A percentile compares a stretch with the other conserved stretches of the same genome.
Conservation (phyloP, 2,113 vertebrate genomes). For the Anser brachyrhynchus region DNA sequence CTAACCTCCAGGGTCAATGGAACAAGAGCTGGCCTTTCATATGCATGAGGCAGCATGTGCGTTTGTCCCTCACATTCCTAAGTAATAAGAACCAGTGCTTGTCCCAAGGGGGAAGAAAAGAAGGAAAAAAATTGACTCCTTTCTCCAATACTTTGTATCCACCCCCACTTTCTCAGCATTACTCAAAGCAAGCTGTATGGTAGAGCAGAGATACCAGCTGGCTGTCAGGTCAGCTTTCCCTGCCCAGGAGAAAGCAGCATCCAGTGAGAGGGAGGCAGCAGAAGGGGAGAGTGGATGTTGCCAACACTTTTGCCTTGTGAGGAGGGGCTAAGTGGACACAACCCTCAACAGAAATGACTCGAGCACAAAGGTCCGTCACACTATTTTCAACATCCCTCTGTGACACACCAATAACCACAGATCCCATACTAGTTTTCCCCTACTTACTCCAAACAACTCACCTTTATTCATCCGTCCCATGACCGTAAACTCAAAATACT, state of each 20-base stretch:
- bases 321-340: not conserved
- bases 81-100: slow-evolving; percentile 68
- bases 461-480: slow-evolving; percentile 92
- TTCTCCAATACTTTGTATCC: not conserved
- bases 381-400: not conserved
- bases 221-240: not conserved
- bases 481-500: slow-evolving; percentile 91
- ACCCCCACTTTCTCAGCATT: not conserved
- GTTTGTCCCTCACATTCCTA: slow-evolving; percentile 64
- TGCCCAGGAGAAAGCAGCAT: not conserved
- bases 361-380: not conserved
- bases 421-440: not conserved
- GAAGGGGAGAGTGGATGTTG: not conserved
- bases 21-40: slow-evolving; percentile 43
- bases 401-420: not conserved
- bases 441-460: slow-evolving; percentile 61
- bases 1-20: slow-evolving; percentile 33
- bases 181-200: not conserved
- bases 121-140: not conserved
- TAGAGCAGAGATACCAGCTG: not conserved
- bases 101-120: not conserved
- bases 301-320: not conserved
- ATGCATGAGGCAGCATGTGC: slow-evolving; percentile 42
- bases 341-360: not conserved
- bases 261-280: not conserved